Evolutionary conservation across 2,113 vertebrate genomes (phyloP).

Genomic region (Oceanodroma tethys): DNA sequence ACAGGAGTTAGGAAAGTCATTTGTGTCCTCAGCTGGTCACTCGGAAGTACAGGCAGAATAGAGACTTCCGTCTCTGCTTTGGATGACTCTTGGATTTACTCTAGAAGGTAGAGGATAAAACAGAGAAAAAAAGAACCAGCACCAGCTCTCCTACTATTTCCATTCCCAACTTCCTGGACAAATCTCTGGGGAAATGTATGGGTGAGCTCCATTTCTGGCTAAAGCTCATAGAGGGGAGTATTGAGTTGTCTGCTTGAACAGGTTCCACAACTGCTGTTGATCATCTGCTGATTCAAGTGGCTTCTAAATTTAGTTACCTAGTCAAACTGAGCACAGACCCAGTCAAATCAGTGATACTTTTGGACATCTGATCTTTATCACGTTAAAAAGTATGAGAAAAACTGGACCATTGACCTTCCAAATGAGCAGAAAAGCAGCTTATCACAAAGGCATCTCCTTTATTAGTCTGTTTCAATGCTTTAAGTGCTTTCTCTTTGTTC

Average conservation of each 20-base stretch:
- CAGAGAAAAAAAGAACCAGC: neutral
- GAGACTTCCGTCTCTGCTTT: neutral
- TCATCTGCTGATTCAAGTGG: neutral
- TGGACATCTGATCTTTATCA: neutral
- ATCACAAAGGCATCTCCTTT: neutral
- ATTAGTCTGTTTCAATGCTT: neutral
- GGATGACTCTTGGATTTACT: neutral
- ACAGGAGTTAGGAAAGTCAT: neutral
- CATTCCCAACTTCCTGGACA: neutral
- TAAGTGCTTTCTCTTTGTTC: slow-evolving; percentile 6
- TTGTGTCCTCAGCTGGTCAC: neutral
- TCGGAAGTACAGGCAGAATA: neutral
- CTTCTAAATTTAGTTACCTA: neutral
- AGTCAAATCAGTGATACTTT: neutral
- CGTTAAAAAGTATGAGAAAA: neutral
- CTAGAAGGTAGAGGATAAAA: neutral
- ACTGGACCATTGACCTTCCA: neutral
- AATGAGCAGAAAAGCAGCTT: slow-evolving; percentile 3
- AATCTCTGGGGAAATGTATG: neutral
- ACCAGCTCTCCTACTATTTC: neutral
- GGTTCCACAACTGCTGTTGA: neutral
- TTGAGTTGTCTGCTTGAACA: neutral
- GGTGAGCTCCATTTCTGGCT: neutral
- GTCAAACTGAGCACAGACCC: neutral
- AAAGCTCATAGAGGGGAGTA: neutral